These are phyloP conservation scores for Villa cingulata DNA, from an alignment of 2,888 invertebrate genomes.

Conservation along the genomic window DNA sequence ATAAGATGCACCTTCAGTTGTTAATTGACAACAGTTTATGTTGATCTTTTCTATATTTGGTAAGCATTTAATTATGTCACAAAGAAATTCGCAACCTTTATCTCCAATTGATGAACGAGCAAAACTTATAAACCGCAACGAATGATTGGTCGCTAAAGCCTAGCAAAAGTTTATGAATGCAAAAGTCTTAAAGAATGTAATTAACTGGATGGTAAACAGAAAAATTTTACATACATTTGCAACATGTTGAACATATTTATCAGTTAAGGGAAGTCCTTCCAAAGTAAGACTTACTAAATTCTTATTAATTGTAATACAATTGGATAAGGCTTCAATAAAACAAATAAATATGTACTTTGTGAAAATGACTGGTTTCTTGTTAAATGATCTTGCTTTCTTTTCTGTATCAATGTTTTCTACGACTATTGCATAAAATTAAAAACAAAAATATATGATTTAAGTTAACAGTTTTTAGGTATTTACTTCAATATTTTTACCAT, in stretches of 20 bases:
- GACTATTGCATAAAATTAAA: constrained; percentile 15
- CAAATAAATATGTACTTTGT: constrained; percentile 57
- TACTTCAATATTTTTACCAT: constrained; percentile 19
- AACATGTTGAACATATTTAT: constrained; percentile 48
- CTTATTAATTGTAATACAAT: constrained; percentile 48
- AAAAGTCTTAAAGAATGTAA: too few species aligned
- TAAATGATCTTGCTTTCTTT: constrained; percentile 47
- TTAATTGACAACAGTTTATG: constrained; percentile 53
- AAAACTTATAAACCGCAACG: constrained; percentile 52
- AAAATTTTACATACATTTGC: constrained; percentile 37
- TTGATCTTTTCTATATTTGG: constrained; percentile 56
- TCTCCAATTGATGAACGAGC: constrained; percentile 56
- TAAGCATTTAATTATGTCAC: constrained; percentile 50
- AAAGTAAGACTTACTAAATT: constrained; percentile 48
- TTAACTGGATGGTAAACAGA: too few species aligned
- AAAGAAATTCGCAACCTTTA: constrained; percentile 55
- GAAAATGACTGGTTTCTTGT: constrained; percentile 48
- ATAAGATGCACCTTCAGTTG: constrained; percentile 45
- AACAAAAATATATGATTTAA: too few species aligned
- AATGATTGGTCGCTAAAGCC: constrained; percentile 48
- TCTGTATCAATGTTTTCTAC: constrained; percentile 40
- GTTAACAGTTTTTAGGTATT: too few species aligned
- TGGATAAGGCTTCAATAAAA: constrained; percentile 48
- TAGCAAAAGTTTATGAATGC: too few species aligned
- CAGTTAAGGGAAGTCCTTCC: constrained; percentile 57